These are phyloP conservation scores for Callionymus lyra DNA, from an alignment of 2,113 vertebrate species.

Conservation along the genomic window DNA sequence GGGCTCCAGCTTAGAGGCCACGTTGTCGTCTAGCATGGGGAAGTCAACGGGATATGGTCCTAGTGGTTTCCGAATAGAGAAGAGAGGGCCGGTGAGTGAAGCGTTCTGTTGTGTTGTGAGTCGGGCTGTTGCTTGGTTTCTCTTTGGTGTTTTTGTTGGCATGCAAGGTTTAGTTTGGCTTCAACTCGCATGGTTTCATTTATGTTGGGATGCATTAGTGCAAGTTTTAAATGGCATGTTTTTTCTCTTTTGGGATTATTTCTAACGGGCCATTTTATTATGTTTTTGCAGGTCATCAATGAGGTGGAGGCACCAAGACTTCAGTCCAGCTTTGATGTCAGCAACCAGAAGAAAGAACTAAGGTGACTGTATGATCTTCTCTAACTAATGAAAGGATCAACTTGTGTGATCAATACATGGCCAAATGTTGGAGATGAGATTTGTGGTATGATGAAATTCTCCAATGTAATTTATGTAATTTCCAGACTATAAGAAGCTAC, in stretches of 20 bases:
- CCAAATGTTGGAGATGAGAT: no score
- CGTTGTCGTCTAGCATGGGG: constrained; percentile 19
- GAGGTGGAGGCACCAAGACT: constrained; percentile 50
- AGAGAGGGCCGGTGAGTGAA: constrained; percentile 62
- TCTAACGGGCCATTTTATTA: background rate
- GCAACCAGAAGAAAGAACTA: no score
- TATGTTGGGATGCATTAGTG: constrained; percentile 1
- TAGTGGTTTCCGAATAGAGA: constrained; percentile 38
- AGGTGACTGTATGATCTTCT: no score
- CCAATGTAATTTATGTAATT: no score
- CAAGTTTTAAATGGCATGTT: background rate
- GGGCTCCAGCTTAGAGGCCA: constrained; percentile 32
- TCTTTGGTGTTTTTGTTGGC: constrained; percentile 27
- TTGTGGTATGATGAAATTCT: no score
- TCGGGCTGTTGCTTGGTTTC: constrained; percentile 25
- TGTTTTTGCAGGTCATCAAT: constrained; percentile 36
- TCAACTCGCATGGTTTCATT: constrained; percentile 18
- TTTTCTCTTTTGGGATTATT: constrained; percentile 2
- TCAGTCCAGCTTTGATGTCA: no score
- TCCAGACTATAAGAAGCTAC: no score
- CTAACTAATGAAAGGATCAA: no score
- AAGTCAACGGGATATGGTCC: constrained; percentile 37
- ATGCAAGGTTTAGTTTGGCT: constrained; percentile 21
- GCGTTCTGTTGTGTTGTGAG: constrained; percentile 26
- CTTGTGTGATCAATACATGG: no score